Percentiles rank a stretch among this genome's conserved stretches.
These are phyloP conservation scores for Stenopsyche tienmushanensis DNA, from an alignment of 1,140 invertebrate species.

Conservation along the genomic window DNA sequence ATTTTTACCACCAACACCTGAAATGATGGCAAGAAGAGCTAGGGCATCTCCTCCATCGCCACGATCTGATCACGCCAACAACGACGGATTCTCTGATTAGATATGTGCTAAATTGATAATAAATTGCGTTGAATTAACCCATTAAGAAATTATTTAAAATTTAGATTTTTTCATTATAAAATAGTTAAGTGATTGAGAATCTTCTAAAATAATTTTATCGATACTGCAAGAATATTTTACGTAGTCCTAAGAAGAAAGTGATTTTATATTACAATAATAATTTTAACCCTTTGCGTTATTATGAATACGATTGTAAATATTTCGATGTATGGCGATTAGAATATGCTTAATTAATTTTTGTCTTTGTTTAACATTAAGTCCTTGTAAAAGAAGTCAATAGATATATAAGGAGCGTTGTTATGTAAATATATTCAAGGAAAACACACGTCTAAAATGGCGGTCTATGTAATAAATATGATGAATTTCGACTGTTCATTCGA, in stretches of 20 bases:
- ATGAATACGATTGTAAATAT: no score
- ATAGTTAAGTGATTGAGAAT: no score
- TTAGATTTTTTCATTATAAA: no score
- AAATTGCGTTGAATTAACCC: no score
- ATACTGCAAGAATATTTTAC: not conserved
- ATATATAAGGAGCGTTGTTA: not conserved
- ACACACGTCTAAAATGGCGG: no score
- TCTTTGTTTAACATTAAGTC: not conserved
- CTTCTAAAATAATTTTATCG: not conserved
- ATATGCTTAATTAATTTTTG: not conserved
- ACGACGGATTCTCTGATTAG: slow-evolving; percentile 55
- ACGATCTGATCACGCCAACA: slow-evolving; percentile 54
- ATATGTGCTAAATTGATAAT: no score
- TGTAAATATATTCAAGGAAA: not conserved
- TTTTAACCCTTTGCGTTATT: not conserved
- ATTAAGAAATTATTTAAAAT: no score
- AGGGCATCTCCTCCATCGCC: slow-evolving; percentile 52
- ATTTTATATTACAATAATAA: slow-evolving; percentile 2
- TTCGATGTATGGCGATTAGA: no score
- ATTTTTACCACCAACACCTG: slow-evolving; percentile 51
- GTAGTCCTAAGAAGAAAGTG: not conserved
- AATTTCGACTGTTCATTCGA: no score
- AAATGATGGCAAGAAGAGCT: slow-evolving; percentile 50
- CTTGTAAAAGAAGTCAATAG: not conserved
- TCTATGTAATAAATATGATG: no score